phyloP scores from a whole-genome alignment of 2,888 invertebrate genomes.

The Sicus ferrugineus region DNA sequence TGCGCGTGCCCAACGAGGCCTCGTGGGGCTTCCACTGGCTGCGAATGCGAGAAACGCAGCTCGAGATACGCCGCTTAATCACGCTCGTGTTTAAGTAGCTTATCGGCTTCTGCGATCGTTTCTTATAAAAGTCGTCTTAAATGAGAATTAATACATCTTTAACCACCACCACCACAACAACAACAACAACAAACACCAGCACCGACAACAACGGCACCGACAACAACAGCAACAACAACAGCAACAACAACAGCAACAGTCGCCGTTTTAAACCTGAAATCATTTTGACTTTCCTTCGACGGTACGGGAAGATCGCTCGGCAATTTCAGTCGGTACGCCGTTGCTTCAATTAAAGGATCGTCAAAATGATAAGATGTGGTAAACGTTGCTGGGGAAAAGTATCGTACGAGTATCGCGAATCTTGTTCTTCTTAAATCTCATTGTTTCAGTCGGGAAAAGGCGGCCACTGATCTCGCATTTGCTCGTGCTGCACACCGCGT shows the following conservation, averaged over 20 bases:
- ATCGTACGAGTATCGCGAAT: neutral
- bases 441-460: too few relatives aligned
- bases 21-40: neutral
- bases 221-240: slow-evolving; percentile 8
- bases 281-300: slow-evolving; percentile 22
- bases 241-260: neutral
- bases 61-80: slow-evolving; percentile 18
- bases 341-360: slow-evolving; percentile 25
- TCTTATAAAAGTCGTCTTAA: slow-evolving; percentile 24
- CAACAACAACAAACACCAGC: neutral
- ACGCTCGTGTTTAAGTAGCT: slow-evolving; percentile 25
- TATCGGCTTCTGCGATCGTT: slow-evolving; percentile 23
- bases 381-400: neutral
- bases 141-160: slow-evolving; percentile 29
- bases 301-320: neutral
- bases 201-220: slow-evolving; percentile 15
- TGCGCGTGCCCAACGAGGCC: neutral
- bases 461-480: too few relatives aligned
- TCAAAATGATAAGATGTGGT: neutral
- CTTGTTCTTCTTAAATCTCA: neutral
- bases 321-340: slow-evolving; percentile 9
- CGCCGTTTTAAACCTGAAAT: neutral
- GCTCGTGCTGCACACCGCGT: too few relatives aligned
- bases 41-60: slow-evolving; percentile 1
- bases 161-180: neutral